Base-by-base conservation (phyloP, 2,888 invertebrate species). In the Stenchaetothrips biformis region DNA sequence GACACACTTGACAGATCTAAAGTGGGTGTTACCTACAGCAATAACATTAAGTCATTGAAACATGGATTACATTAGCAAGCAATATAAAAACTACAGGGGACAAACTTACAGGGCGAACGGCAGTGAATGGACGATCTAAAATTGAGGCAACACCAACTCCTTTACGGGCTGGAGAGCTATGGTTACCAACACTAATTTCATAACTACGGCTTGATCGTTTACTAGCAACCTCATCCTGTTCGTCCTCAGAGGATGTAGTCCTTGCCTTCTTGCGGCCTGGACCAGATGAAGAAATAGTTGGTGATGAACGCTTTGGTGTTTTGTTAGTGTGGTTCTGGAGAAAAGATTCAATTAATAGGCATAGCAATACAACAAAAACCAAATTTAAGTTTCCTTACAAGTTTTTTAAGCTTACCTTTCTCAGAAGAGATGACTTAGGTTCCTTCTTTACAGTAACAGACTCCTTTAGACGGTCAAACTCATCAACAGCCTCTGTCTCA, bases 1-100 rank as follows among this genome's bases (percentile, higher is more conserved):
- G 94, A 92, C 1, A 94, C 90, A 80, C 91, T 92, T 86, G 91
- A 92, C 85, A 96, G 89, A 86, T 96, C 94, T 81, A 96, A 87
- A 0, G 92, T 91, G 4, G 93, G 93, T 48, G 92, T 90, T 83
- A 92, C 92, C 90, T 94, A 90, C 80, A 89, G 88, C 82, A 85
- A 84, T 21, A 53, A 13, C 62, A 11, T 16, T n/a, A 9, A 48
- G 37, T 37, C 37, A 37, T 37, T 37, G 37, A 37, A 37, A 37
- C 37, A 37, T 37, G 4, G 16, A 16, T 53, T 8, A 21, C 25
- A 25, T 25, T 0, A 74, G 8, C 25, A 25, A 6, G 8, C 67
- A 74, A 8, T 37, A 25, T 59, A 6, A 74, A 21, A 1, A 7
- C 8, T 25, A n/a, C 0, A 8, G 25, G 7, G 11, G 7, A 74